A percentile compares a stretch with the other conserved stretches of the same genome.
phyloP scores from a whole-genome alignment of 2,113 vertebrate genomes.

The Cyprinodon variegatus region DNA sequence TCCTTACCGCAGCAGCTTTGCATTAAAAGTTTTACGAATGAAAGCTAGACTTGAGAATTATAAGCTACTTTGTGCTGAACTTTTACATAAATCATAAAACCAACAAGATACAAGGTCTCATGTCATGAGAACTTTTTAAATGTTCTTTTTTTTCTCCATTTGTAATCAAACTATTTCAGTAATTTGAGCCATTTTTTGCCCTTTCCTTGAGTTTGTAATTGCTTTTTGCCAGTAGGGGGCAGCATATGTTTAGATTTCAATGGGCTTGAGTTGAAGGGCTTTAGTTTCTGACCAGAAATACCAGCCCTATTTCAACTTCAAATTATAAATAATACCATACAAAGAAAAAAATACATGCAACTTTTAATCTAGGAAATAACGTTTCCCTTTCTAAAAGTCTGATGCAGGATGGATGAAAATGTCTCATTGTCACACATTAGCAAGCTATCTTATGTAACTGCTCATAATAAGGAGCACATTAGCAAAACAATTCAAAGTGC shows the following conservation, averaged over 20 bases:
- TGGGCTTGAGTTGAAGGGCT: background rate
- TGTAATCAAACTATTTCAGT: background rate
- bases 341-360: background rate
- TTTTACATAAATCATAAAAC: too few species aligned
- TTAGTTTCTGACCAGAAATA: background rate
- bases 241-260: constrained; percentile 27
- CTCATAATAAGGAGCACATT: background rate
- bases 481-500: too few species aligned
- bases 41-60: too few species aligned
- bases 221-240: constrained; percentile 42
- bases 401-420: background rate
- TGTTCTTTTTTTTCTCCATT: background rate
- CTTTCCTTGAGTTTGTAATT: background rate
- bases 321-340: background rate
- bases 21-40: too few species aligned
- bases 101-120: too few species aligned
- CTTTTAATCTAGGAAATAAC: background rate
- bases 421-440: background rate
- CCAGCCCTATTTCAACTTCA: background rate
- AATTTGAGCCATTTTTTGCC: background rate
- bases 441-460: background rate
- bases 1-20: too few species aligned
- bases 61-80: too few species aligned
- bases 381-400: background rate
- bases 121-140: too few species aligned